A percentile compares a stretch with the other conserved stretches of the same genome.
These are phyloP conservation scores for Platerodrilus igneus DNA, from an alignment of 2,888 invertebrate species.

Conservation along the genomic window DNA sequence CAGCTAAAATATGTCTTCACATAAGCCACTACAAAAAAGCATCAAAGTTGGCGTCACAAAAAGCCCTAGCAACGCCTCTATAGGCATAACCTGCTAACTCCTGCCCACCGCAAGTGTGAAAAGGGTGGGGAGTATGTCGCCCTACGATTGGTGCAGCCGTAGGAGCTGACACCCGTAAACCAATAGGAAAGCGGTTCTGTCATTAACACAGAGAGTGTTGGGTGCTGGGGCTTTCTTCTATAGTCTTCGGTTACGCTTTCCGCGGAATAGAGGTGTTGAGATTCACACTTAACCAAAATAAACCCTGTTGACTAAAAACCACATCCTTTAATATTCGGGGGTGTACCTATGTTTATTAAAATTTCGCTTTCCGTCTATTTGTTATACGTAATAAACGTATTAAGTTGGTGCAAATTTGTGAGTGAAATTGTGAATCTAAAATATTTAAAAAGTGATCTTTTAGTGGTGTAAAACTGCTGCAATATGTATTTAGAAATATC, in stretches of 20 bases:
- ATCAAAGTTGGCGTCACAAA: slow-evolving; percentile 39
- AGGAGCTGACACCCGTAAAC: slow-evolving; percentile 42
- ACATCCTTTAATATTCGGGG: too few species aligned
- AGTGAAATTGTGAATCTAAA: too few species aligned
- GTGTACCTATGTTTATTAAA: too few species aligned
- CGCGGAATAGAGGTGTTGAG: slow-evolving; percentile 46
- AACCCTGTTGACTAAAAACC: slow-evolving; percentile 17
- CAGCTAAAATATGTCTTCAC: slow-evolving; percentile 27
- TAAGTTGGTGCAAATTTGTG: too few species aligned
- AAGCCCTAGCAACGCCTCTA: slow-evolving; percentile 46
- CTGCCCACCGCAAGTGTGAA: slow-evolving; percentile 48
- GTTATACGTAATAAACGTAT: too few species aligned
- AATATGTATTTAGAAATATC: too few species aligned
- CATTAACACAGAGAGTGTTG: slow-evolving; percentile 49
- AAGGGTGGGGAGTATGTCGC: slow-evolving; percentile 48
- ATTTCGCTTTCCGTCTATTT: too few species aligned
- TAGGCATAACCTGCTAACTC: slow-evolving; percentile 46
- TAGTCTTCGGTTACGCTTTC: slow-evolving; percentile 47
- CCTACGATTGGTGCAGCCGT: slow-evolving; percentile 44
- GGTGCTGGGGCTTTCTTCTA: slow-evolving; percentile 43
- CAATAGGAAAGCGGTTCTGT: slow-evolving; percentile 45
- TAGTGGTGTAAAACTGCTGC: too few species aligned
- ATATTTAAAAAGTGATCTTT: too few species aligned
- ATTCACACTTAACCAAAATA: slow-evolving; percentile 42
- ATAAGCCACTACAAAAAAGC: slow-evolving; percentile 28